A percentile compares a stretch with the other conserved stretches of the same genome.
Evolutionary conservation across 2,888 invertebrate genomes (phyloP).

Genomic region (Bembecia ichneumoniformis): DNA sequence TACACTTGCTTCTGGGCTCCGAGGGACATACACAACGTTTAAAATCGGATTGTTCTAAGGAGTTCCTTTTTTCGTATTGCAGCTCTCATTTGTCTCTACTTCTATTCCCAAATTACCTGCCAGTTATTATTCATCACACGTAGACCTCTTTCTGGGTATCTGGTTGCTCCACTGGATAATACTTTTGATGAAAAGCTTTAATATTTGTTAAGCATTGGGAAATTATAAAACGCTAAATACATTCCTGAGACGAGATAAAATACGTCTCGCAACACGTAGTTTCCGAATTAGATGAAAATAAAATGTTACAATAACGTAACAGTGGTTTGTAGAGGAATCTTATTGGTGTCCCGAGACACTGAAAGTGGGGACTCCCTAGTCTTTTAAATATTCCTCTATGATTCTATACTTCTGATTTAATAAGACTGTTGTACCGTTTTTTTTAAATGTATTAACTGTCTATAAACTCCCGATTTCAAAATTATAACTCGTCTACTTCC

Average conservation of each 20-base stretch:
- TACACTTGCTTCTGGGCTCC: conserved; percentile 55
- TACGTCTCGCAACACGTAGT: conserved; percentile 32
- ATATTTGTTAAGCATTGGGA: not conserved
- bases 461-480: not conserved
- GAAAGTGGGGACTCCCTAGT: conserved; percentile 40
- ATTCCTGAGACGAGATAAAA: conserved; percentile 24
- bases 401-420: conserved; percentile 21
- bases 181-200: conserved; percentile 6
- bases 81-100: conserved; percentile 4
- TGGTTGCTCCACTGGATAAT: not conserved
- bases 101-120: not conserved
- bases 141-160: not conserved
- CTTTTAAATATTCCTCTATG: conserved; percentile 38
- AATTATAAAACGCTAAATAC: conserved; percentile 7
- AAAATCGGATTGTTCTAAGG: conserved; percentile 1
- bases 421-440: conserved; percentile 53
- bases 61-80: conserved; percentile 13
- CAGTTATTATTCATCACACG: not conserved
- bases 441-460: conserved; percentile 14
- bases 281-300: conserved; percentile 17
- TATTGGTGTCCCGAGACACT: conserved; percentile 12
- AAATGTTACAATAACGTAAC: conserved; percentile 16
- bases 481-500: not conserved
- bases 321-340: conserved; percentile 21
- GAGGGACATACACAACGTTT: conserved; percentile 13